phyloP scores from a whole-genome alignment of 2,888 invertebrate genomes.

The Coelinius sp. region DNA sequence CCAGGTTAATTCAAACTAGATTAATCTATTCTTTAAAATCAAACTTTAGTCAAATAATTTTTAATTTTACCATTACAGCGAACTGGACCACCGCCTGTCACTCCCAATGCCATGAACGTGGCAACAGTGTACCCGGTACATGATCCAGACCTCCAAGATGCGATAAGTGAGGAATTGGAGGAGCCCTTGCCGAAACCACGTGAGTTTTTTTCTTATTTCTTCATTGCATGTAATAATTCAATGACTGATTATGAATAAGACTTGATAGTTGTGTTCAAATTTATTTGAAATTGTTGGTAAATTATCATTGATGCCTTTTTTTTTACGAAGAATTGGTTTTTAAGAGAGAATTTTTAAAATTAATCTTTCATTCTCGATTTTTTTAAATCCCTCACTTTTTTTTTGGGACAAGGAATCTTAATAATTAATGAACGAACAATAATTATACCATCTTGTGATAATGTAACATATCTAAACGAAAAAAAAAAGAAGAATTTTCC shows the following conservation, averaged over 20 bases:
- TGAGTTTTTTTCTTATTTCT: constrained; percentile 39
- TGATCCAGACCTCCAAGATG: constrained; percentile 36
- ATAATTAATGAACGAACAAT: background rate
- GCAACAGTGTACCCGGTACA: constrained; percentile 64
- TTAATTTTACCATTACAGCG: constrained; percentile 2
- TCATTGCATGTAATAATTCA: background rate
- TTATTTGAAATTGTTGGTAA: background rate
- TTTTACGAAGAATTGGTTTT: too few relatives aligned
- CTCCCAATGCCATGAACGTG: constrained; percentile 58
- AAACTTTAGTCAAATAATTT: background rate
- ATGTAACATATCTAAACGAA: background rate
- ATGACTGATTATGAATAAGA: background rate
- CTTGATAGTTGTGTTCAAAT: background rate
- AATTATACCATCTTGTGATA: background rate
- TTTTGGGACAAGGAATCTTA: too few relatives aligned
- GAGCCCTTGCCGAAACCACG: constrained; percentile 30
- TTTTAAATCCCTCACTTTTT: too few relatives aligned
- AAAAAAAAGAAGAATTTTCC: background rate
- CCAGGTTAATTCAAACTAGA: background rate
- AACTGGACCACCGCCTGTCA: constrained; percentile 19
- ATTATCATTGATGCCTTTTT: too few relatives aligned
- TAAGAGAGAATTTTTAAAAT: too few relatives aligned
- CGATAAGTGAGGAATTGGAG: constrained; percentile 29
- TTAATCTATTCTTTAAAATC: too few relatives aligned
- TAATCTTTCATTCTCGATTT: too few relatives aligned